A percentile compares a stretch with the other conserved stretches of the same genome.
Evolutionary conservation across 2,113 vertebrate genomes (phyloP).

Genomic region (Heteronetta atricapilla): DNA sequence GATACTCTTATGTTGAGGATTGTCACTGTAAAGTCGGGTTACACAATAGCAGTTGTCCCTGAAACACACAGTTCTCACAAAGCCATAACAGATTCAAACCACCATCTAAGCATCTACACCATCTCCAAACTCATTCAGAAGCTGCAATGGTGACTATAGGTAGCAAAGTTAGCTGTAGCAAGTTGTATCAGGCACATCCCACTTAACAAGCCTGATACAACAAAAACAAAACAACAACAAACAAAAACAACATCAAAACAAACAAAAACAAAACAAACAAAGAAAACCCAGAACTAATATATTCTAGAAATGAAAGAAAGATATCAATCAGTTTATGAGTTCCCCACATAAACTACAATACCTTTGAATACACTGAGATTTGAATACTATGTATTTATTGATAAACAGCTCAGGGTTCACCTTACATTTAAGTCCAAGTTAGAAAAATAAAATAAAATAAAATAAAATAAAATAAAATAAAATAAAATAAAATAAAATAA

Average conservation of each 20-base stretch:
- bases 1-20: neutral
- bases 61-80: neutral
- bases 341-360: neutral
- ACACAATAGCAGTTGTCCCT: rapidly evolving
- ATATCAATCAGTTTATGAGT: neutral
- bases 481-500: too few species aligned
- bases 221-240: neutral
- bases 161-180: neutral
- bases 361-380: neutral
- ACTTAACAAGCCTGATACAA: neutral
- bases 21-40: neutral
- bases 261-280: too few species aligned
- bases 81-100: neutral
- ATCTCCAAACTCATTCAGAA: neutral
- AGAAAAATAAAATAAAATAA: neutral
- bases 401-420: neutral
- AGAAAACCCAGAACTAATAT: neutral
- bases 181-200: neutral
- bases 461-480: too few species aligned
- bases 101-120: neutral
- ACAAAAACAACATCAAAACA: too few species aligned
- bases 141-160: neutral
- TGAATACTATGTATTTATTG: neutral
- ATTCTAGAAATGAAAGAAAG: neutral
- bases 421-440: neutral